These are phyloP conservation scores for Drosophila mayaguana DNA, from an alignment of 2,888 invertebrate species.

Conservation along the genomic window DNA sequence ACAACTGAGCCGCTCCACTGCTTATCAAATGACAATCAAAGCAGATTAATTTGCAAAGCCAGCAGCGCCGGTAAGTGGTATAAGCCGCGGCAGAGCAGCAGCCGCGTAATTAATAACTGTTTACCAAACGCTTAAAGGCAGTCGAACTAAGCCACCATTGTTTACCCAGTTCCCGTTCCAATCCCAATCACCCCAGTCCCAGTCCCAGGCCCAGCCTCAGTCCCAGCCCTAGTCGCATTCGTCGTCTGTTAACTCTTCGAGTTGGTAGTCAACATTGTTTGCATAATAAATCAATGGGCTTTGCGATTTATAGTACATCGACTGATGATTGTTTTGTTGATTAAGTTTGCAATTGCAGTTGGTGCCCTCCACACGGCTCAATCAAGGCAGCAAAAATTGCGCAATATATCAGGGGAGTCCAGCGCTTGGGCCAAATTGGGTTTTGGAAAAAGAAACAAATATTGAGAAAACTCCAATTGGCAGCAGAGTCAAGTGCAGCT, in stretches of 20 bases:
- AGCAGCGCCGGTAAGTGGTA: constrained; percentile 53
- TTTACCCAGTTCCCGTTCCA: background rate
- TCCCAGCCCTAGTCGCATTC: background rate
- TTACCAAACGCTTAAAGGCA: constrained; percentile 68
- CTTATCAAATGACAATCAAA: constrained; percentile 73
- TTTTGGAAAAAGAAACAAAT: constrained; percentile 18
- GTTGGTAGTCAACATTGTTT: constrained; percentile 50
- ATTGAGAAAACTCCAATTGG: constrained; percentile 43
- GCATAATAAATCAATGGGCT: constrained; percentile 71
- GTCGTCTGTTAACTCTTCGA: constrained; percentile 6
- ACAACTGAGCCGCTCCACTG: constrained; percentile 36
- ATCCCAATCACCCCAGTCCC: background rate
- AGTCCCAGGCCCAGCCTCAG: background rate
- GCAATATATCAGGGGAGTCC: constrained; percentile 47
- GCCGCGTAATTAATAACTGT: constrained; percentile 74
- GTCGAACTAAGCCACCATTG: constrained; percentile 48
- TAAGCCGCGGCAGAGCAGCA: constrained; percentile 54
- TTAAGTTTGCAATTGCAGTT: constrained; percentile 62
- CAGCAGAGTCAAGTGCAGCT: constrained; percentile 29
- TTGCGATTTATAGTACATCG: constrained; percentile 36
- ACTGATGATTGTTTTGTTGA: constrained; percentile 68
- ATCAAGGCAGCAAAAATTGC: constrained; percentile 52
- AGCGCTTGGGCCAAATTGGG: constrained; percentile 41
- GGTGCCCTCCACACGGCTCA: constrained; percentile 29
- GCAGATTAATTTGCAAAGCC: constrained; percentile 68